Evolutionary conservation across 2,113 vertebrate genomes (phyloP).

Genomic region (Sciurus niger): DNA sequence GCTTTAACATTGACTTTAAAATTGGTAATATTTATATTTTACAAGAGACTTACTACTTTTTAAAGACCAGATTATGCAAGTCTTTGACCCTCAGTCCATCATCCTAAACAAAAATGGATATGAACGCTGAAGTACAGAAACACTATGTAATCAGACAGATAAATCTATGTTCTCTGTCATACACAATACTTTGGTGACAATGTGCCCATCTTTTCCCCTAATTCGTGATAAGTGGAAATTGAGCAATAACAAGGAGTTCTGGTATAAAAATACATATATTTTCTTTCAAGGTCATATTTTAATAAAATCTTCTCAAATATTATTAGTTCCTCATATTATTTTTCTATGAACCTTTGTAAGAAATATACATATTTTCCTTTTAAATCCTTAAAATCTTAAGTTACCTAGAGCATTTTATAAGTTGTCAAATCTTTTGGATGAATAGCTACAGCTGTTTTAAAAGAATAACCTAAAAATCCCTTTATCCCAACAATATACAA

Average conservation of each 20-base stretch:
- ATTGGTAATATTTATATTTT: slow-evolving; percentile 26
- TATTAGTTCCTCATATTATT: not conserved
- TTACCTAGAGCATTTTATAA: not conserved
- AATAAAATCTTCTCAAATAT: slow-evolving; percentile 21
- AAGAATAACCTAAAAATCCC: not conserved
- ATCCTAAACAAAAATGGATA: not conserved
- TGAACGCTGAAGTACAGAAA: not conserved
- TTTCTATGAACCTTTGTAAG: slow-evolving; percentile 1
- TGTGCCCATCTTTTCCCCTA: not conserved
- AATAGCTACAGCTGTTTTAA: not conserved
- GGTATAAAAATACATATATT: not conserved
- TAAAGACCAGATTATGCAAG: not conserved
- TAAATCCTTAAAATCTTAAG: not conserved
- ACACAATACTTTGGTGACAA: not conserved
- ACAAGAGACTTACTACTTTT: not conserved
- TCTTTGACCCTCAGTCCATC: not conserved
- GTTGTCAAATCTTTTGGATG: slow-evolving; percentile 1
- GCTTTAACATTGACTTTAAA: slow-evolving; percentile 22
- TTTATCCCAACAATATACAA: not conserved
- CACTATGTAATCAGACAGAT: not conserved
- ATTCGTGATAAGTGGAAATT: not conserved
- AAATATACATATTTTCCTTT: not conserved
- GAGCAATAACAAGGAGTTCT: not conserved
- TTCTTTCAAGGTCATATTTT: not conserved
- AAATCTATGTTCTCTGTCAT: not conserved